A percentile compares a stretch with the other conserved stretches of the same genome.
Conservation (phyloP, 1,140 invertebrate species). For the Atta colombica region DNA sequence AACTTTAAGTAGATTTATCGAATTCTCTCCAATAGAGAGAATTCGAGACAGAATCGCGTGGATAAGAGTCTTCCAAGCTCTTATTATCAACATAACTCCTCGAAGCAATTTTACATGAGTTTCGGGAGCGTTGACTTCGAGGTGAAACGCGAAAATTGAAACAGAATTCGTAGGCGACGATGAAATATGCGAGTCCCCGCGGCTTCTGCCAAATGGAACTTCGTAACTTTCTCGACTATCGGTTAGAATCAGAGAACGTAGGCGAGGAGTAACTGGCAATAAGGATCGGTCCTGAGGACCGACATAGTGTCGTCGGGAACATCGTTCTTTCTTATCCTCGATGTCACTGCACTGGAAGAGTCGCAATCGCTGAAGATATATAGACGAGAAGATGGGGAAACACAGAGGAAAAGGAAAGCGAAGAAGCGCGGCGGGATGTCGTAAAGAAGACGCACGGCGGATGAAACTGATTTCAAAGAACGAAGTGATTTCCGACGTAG, state of each 20-base stretch:
- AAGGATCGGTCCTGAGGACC: slow-evolving; percentile 38
- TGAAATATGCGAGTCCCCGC: slow-evolving; percentile 73
- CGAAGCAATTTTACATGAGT: slow-evolving; percentile 42
- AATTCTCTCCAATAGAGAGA: slow-evolving; percentile 4
- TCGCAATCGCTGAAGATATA: slow-evolving; percentile 64
- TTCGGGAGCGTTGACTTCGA: slow-evolving; percentile 63
- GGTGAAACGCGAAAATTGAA: slow-evolving; percentile 80
- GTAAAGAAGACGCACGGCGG: slow-evolving; percentile 60
- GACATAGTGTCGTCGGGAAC: slow-evolving; percentile 47
- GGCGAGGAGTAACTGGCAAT: slow-evolving; percentile 58
- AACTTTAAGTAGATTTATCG: slow-evolving; percentile 31
- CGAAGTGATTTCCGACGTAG: slow-evolving; percentile 31
- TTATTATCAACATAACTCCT: slow-evolving; percentile 55
- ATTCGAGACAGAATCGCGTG: not conserved
- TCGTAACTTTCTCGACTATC: slow-evolving; percentile 70
- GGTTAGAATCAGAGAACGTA: slow-evolving; percentile 29
- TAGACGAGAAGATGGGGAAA: slow-evolving; percentile 58
- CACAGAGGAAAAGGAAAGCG: slow-evolving; percentile 32
- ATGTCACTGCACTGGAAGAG: slow-evolving; percentile 60
- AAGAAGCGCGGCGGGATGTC: slow-evolving; percentile 40
- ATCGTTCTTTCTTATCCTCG: slow-evolving; percentile 68
- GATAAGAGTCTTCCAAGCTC: not conserved
- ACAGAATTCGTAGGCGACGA: slow-evolving; percentile 76
- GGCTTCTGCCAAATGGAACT: slow-evolving; percentile 72
- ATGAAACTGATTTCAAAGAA: slow-evolving; percentile 61